phyloP scores from a whole-genome alignment of 2,888 invertebrate genomes.

The Rambutsinella grinnellia region DNA sequence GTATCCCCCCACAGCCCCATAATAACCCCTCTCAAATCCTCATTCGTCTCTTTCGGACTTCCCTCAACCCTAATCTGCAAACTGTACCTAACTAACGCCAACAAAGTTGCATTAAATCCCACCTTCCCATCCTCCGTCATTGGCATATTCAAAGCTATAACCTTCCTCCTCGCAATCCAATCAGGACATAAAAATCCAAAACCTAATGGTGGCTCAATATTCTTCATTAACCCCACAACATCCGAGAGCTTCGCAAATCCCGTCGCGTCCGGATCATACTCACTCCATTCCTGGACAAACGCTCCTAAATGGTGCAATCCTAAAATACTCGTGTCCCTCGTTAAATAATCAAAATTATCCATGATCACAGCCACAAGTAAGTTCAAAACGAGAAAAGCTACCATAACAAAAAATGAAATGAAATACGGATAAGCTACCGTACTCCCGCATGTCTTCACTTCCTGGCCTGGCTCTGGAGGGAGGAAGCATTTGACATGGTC shows the following conservation, averaged over 20 bases:
- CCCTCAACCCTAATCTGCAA: constrained; percentile 74
- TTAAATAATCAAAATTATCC: constrained; percentile 77
- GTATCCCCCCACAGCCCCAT: constrained; percentile 72
- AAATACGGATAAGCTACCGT: constrained; percentile 75
- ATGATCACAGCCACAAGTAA: constrained; percentile 77
- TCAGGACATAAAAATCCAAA: constrained; percentile 77
- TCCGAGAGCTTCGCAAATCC: constrained; percentile 76
- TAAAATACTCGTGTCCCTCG: constrained; percentile 77
- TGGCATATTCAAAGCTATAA: constrained; percentile 78
- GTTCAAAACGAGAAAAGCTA: constrained; percentile 76
- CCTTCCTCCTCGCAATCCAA: constrained; percentile 75
- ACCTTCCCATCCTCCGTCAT: too few relatives aligned
- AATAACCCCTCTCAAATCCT: constrained; percentile 74
- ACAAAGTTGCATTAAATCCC: constrained; percentile 77
- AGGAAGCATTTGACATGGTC: constrained; percentile 62
- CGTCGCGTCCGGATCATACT: constrained; percentile 77
- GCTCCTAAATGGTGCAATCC: constrained; percentile 77
- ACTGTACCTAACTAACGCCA: constrained; percentile 75
- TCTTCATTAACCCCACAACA: constrained; percentile 75
- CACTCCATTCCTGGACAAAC: constrained; percentile 76
- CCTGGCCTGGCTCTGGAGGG: background rate
- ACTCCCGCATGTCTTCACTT: constrained; percentile 70
- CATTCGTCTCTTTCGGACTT: constrained; percentile 75
- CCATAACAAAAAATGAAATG: constrained; percentile 76
- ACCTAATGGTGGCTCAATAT: constrained; percentile 76